phyloP scores from a whole-genome alignment of 2,113 vertebrate genomes.

The Antigone vipio region DNA sequence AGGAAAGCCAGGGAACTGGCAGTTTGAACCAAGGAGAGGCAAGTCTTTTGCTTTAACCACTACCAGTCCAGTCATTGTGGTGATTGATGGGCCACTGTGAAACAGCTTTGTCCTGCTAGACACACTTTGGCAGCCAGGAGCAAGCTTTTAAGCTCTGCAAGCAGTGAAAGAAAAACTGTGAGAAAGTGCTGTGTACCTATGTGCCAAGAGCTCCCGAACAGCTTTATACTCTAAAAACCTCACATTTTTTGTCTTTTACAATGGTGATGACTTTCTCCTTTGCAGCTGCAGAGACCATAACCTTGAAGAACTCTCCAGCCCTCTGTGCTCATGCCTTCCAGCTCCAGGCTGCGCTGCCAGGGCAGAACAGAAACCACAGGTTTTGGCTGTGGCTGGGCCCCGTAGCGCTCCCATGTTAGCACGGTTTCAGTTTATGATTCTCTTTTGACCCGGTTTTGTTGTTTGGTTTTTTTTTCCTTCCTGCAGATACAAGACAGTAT shows the following conservation, averaged over 20 bases:
- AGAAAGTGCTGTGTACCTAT: slow-evolving; percentile 46
- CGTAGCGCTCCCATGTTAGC: background rate
- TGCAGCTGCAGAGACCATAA: background rate
- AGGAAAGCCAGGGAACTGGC: slow-evolving; percentile 24
- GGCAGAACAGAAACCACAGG: background rate
- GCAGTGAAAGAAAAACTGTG: slow-evolving; percentile 57
- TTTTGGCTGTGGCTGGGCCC: background rate
- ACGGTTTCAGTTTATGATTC: background rate
- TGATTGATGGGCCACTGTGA: slow-evolving; percentile 63
- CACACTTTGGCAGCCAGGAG: slow-evolving; percentile 59
- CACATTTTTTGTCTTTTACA: background rate
- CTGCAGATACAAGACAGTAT: slow-evolving; percentile 96
- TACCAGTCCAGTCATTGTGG: slow-evolving; percentile 44
- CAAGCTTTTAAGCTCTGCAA: slow-evolving; percentile 57
- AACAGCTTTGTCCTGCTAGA: slow-evolving; percentile 65
- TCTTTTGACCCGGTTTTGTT: background rate
- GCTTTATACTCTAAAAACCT: slow-evolving; percentile 24
- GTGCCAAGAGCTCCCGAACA: slow-evolving; percentile 43
- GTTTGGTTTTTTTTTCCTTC: background rate
- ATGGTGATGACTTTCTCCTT: background rate
- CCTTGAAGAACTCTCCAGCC: background rate
- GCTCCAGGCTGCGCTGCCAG: background rate
- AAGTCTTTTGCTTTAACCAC: slow-evolving; percentile 39
- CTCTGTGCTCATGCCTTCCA: background rate
- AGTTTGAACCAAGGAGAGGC: background rate